Conservation (phyloP, 2,888 invertebrate genomes). For the Plusia festucae region DNA sequence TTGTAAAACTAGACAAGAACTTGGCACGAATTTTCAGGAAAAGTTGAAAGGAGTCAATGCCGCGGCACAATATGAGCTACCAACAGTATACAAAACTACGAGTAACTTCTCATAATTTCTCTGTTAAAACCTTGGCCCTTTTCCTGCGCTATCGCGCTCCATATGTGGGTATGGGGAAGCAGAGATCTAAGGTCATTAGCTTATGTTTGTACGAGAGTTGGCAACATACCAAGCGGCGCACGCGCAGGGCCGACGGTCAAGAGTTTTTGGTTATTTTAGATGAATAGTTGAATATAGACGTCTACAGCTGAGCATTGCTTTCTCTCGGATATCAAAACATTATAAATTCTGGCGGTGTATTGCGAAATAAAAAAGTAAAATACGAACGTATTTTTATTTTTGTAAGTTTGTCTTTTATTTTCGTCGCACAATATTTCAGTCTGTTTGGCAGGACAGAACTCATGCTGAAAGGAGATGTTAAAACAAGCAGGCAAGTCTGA, state of each 20-base stretch:
- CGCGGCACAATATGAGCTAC: conserved; percentile 7
- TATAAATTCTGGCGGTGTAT: neutral
- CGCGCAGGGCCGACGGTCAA: conserved; percentile 24
- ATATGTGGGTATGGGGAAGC: conserved; percentile 62
- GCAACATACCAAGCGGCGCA: conserved; percentile 58
- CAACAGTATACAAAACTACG: neutral
- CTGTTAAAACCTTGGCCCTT: conserved; percentile 46
- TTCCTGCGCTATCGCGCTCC: conserved; percentile 44
- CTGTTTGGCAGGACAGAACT: neutral
- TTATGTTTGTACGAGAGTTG: conserved; percentile 63
- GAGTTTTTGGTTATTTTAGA: conserved; percentile 17
- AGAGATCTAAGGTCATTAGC: conserved; percentile 66
- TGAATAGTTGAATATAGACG: conserved; percentile 16
- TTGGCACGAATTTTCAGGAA: conserved; percentile 48
- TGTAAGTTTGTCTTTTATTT: neutral
- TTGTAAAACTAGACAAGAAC: conserved; percentile 27
- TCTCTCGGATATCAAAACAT: neutral
- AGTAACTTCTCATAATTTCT: conserved; percentile 22
- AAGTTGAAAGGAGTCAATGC: conserved; percentile 39
- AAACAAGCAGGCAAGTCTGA: neutral
- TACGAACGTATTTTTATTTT: neutral
- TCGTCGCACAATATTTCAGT: neutral
- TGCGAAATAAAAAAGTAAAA: neutral
- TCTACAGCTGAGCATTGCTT: neutral
- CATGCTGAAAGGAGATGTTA: neutral